These are phyloP conservation scores for Euborellia annulipes DNA, from an alignment of 1,140 invertebrate species.

Conservation along the genomic window DNA sequence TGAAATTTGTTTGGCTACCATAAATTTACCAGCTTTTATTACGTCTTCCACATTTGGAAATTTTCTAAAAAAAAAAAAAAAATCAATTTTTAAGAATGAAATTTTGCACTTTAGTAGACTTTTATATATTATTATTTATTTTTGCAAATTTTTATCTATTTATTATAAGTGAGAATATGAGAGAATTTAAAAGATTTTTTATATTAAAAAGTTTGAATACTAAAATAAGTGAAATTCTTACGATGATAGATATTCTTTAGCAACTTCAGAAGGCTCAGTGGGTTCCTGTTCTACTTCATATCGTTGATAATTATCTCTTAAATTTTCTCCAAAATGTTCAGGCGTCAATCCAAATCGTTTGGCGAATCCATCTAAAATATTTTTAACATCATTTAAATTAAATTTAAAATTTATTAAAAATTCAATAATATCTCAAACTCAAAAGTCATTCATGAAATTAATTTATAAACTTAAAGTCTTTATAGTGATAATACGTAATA, in stretches of 20 bases:
- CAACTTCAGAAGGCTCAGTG: constrained; percentile 60
- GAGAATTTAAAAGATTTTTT: constrained; percentile 1
- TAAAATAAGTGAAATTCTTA: constrained; percentile 30
- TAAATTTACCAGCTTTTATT: constrained; percentile 74
- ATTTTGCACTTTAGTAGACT: not conserved
- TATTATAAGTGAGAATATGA: not conserved
- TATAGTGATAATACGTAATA: too few relatives aligned
- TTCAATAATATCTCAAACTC: too few relatives aligned
- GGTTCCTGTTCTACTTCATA: constrained; percentile 90
- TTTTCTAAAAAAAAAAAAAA: constrained; percentile 22
- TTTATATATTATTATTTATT: not conserved
- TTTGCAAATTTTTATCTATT: too few relatives aligned
- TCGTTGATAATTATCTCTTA: constrained; percentile 91
- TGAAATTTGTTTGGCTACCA: constrained; percentile 87
- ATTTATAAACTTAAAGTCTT: not conserved
- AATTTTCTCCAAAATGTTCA: constrained; percentile 92
- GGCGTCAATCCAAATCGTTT: constrained; percentile 90
- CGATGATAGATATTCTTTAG: constrained; percentile 45
- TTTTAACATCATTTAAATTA: too few relatives aligned
- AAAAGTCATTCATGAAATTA: not conserved
- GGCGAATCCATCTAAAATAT: constrained; percentile 47
- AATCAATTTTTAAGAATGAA: not conserved
- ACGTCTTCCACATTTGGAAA: constrained; percentile 56
- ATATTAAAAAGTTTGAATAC: constrained; percentile 8
- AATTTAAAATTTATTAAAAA: too few relatives aligned